phyloP scores from a whole-genome alignment of 2,888 invertebrate genomes.

The Hetaerina titia region DNA sequence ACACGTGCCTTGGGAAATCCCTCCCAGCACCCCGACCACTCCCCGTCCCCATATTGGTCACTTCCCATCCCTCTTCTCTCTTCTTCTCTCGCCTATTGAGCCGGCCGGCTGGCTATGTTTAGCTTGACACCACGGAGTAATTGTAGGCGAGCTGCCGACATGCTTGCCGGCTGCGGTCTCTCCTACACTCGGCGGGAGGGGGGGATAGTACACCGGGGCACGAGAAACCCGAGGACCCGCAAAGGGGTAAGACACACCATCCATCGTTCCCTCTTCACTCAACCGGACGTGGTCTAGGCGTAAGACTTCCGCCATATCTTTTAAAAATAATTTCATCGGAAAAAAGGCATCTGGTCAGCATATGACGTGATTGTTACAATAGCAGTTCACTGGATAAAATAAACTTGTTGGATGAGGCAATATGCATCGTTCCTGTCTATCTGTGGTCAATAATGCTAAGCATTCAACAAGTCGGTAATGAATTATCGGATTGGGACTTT shows the following conservation, averaged over 20 bases:
- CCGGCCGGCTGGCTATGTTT: not conserved
- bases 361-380: not conserved
- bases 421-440: not conserved
- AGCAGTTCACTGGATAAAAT: not conserved
- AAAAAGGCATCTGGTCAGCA: not conserved
- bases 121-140: not conserved
- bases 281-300: not conserved
- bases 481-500: too few relatives aligned
- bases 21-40: constrained; percentile 41
- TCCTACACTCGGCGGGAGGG: not conserved
- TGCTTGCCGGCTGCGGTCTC: not conserved
- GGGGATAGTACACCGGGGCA: not conserved
- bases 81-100: not conserved
- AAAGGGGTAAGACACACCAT: not conserved
- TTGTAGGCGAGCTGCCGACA: not conserved
- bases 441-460: not conserved
- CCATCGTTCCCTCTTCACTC: not conserved
- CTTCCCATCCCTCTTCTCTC: not conserved
- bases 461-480: too few relatives aligned
- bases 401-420: not conserved
- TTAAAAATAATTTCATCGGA: not conserved
- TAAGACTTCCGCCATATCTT: not conserved
- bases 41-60: not conserved
- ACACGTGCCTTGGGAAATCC: constrained; percentile 61
- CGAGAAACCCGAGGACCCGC: not conserved